Conservation (phyloP, 1,140 invertebrate genomes). For the Bradysia coprophila region DNA sequence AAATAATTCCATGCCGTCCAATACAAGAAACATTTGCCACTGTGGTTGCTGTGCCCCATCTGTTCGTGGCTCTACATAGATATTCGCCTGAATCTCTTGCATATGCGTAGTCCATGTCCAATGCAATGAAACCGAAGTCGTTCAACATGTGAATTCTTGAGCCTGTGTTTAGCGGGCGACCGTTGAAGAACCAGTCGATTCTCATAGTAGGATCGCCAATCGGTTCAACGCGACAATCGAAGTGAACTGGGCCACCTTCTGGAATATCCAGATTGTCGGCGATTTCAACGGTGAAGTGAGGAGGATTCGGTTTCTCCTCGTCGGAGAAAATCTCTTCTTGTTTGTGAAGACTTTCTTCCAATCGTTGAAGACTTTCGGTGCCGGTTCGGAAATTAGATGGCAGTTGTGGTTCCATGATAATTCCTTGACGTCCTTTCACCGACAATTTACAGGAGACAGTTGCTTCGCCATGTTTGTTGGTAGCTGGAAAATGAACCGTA, state of each 20-base stretch:
- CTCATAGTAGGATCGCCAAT: constrained; percentile 70
- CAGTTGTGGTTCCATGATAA: constrained; percentile 78
- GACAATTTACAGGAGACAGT: constrained; percentile 68
- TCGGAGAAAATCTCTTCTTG: constrained; percentile 61
- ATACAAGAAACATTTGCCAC: constrained; percentile 66
- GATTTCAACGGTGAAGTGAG: constrained; percentile 67
- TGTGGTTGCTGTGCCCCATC: constrained; percentile 67
- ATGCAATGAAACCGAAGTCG: constrained; percentile 81
- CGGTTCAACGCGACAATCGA: constrained; percentile 80
- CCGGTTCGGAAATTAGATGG: constrained; percentile 69
- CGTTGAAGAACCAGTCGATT: constrained; percentile 90
- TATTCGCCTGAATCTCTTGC: constrained; percentile 73
- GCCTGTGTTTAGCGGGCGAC: constrained; percentile 69
- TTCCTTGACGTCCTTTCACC: constrained; percentile 69
- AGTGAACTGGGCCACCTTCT: constrained; percentile 76
- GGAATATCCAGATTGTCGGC: constrained; percentile 64
- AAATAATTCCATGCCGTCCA: constrained; percentile 72
- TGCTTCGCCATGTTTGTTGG: constrained; percentile 77
- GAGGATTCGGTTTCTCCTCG: constrained; percentile 72
- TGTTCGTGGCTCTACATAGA: constrained; percentile 66
- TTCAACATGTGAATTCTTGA: constrained; percentile 79
- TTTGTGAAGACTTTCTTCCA: constrained; percentile 78
- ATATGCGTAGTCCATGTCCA: constrained; percentile 76
- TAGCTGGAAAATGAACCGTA: no score
- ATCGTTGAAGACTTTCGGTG: constrained; percentile 73